Evolutionary conservation across 2,113 vertebrate species (phyloP), one percentile per base, ranked within the genome.

Genomic region (Aviceda subcristata): DNA sequence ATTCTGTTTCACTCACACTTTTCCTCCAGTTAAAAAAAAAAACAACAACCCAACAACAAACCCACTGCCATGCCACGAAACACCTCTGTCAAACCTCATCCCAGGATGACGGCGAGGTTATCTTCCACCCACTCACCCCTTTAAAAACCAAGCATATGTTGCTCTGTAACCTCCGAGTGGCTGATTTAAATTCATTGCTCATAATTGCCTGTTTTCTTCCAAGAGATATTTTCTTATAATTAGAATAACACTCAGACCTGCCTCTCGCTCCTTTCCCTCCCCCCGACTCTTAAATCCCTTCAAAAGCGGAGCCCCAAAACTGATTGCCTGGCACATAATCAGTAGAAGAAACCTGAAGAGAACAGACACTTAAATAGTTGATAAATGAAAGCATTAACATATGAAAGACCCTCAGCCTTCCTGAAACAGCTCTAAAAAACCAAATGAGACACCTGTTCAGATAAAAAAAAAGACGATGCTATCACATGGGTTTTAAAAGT

Each of bases 341-440:
- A 94, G 83, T 27, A 91, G 77, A 79, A 95, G 75, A 87, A 94
- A 94, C 91, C 89, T 93, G 94, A 95, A 71, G 87, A 92, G 92
- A 94, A 64, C 41, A 97, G 82, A 56, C 79, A 90, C 90, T 96
- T 91, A 90, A 82, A 86, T 53, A 92, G 94, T 72, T 88, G 94
- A 95, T 95, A 94, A 97, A 96, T 60, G 85, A 92, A 91, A 62
- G 17, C 69, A 97, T 97, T 97, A 96, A 56, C 94, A 96, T 92
- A 96, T 95, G 93, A 98, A 98, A 97, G 94, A 81, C 57, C 57
- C 63, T 94, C 90, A 96, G 82, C 55, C 87, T 95, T 92, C 72
- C 62, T 0, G 0, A 88, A 90, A 76, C 0, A 6, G 20, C 36
- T 72, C 41, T 51, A 67, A 80, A 88, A 83, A 93, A 20, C 1